Evolutionary conservation across 2,113 vertebrate genomes (phyloP).

Genomic region (Dendropsophus ebraccatus): DNA sequence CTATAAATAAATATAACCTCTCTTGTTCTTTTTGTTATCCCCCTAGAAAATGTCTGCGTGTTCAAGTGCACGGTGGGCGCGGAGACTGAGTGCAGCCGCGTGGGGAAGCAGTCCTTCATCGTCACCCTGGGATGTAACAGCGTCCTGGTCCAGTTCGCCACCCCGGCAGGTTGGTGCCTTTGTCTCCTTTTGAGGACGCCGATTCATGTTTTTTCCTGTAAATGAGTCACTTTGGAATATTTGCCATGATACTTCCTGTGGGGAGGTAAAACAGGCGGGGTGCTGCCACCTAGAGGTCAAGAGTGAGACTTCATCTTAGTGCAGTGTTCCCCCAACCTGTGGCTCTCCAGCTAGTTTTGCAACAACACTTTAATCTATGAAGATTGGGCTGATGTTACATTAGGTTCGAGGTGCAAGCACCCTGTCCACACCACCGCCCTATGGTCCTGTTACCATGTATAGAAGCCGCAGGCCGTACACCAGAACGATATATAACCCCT

Average conservation of each 20-base stretch:
- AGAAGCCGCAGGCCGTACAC: no score
- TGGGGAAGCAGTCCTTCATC: conserved; percentile 97
- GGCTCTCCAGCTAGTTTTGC: no score
- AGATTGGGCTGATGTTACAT: no score
- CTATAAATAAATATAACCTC: no score
- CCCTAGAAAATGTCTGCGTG: conserved; percentile 84
- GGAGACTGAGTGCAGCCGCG: conserved; percentile 92
- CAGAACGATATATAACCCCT: no score
- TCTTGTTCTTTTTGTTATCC: background rate
- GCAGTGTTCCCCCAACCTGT: no score
- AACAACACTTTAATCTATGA: no score
- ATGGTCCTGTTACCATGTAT: no score
- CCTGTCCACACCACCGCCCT: no score
- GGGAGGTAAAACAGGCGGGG: background rate
- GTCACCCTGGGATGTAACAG: conserved; percentile 93
- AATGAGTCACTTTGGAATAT: background rate
- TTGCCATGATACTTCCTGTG: background rate
- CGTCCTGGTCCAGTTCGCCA: conserved; percentile 91
- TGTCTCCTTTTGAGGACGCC: background rate
- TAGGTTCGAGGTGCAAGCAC: no score
- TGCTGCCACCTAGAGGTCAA: background rate
- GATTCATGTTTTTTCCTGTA: background rate
- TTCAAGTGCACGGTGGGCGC: conserved; percentile 89
- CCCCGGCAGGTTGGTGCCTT: conserved; percentile 78
- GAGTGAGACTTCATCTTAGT: no score